These are phyloP conservation scores for Nothobranchius furzeri DNA, from an alignment of 2,113 vertebrate genomes.

Conservation along the genomic window DNA sequence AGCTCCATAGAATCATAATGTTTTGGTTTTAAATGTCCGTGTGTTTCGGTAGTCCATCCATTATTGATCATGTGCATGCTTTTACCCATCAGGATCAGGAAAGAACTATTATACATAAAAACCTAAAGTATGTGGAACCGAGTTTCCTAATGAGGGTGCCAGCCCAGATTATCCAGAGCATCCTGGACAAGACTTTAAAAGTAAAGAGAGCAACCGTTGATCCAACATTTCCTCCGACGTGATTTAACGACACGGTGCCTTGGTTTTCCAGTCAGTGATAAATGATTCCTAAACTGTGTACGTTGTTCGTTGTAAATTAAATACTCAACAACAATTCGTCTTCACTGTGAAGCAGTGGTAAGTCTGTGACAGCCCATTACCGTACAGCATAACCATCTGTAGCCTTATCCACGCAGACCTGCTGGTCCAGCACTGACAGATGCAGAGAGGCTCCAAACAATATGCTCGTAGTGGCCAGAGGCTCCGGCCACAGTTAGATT, in stretches of 20 bases:
- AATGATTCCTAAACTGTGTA: slow-evolving; percentile 27
- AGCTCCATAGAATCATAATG: not conserved
- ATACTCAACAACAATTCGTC: slow-evolving; percentile 43
- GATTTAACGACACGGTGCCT: slow-evolving; percentile 11
- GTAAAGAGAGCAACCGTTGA: not conserved
- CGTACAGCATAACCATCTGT: slow-evolving; percentile 66
- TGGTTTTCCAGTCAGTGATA: slow-evolving; percentile 37
- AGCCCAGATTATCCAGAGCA: not conserved
- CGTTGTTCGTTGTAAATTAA: slow-evolving; percentile 46
- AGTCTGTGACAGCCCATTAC: slow-evolving; percentile 58
- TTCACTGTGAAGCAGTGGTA: slow-evolving; percentile 24
- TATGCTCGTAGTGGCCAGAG: slow-evolving; percentile 52
- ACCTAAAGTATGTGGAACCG: no score
- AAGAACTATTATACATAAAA: no score
- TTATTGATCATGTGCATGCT: no score
- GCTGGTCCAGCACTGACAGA: slow-evolving; percentile 51
- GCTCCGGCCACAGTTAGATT: slow-evolving; percentile 44
- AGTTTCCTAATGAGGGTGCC: not conserved
- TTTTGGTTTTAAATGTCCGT: not conserved
- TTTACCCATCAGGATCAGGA: no score
- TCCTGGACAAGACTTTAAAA: slow-evolving; percentile 1
- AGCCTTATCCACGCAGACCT: slow-evolving; percentile 58
- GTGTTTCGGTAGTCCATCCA: not conserved
- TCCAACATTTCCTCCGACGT: slow-evolving; percentile 5
- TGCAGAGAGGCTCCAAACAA: slow-evolving; percentile 54